A percentile compares a stretch with the other conserved stretches of the same genome.
These are phyloP conservation scores for Enteromius radiatus DNA, from an alignment of 2,797 vertebrate genomes.

Conservation along the genomic window DNA sequence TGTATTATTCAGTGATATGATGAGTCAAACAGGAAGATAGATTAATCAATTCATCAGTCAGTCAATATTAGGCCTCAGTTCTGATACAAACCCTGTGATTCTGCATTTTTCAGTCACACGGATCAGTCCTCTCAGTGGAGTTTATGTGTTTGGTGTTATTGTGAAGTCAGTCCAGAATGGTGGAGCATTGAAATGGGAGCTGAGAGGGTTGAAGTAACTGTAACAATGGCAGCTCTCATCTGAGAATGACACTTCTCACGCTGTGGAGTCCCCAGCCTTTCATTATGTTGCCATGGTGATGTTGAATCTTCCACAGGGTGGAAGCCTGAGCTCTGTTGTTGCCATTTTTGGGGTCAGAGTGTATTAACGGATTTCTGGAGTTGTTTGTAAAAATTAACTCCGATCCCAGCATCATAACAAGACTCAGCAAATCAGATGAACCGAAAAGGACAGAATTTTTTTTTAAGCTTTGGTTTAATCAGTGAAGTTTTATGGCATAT, in stretches of 20 bases:
- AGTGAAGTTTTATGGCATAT: neutral
- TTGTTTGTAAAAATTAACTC: conserved; percentile 37
- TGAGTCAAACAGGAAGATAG: neutral
- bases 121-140: conserved; percentile 1
- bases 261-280: conserved; percentile 40
- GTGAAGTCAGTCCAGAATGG: neutral
- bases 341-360: conserved; percentile 38
- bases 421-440: conserved; percentile 21
- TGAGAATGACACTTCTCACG: conserved; percentile 45
- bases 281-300: conserved; percentile 50
- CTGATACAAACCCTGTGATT: conserved; percentile 18
- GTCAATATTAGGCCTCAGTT: neutral
- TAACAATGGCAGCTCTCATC: conserved; percentile 40
- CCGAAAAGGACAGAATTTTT: neutral
- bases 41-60: neutral
- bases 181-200: conserved; percentile 33
- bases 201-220: conserved; percentile 31
- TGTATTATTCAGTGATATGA: neutral
- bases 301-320: conserved; percentile 40
- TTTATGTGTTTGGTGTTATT: conserved; percentile 11
- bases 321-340: conserved; percentile 17
- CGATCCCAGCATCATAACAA: neutral
- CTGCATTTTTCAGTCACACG: neutral
- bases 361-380: conserved; percentile 25
- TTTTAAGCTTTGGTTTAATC: neutral